Conservation (phyloP, 64 coral and sea anemone species). For the Stylophora pistillata region DNA sequence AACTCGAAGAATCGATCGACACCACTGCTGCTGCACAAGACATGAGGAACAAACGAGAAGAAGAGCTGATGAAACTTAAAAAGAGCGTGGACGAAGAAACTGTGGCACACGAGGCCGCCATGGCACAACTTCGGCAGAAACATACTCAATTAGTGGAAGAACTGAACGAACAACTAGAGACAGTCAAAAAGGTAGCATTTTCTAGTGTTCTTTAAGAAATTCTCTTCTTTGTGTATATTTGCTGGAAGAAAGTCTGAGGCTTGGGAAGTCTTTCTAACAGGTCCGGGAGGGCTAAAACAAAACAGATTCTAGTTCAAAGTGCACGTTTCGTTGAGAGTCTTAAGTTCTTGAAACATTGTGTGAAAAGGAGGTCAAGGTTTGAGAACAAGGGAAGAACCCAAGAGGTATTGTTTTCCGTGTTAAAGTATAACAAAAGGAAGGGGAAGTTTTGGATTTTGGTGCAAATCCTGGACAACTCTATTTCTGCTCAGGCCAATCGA, state of each 20-base stretch:
- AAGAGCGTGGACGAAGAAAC: conserved; percentile 94
- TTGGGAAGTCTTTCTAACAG: background rate
- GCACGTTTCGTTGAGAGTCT: no score
- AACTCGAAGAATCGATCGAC: conserved; percentile 98
- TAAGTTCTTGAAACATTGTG: no score
- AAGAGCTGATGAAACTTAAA: conserved; percentile 83
- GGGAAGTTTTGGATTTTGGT: no score
- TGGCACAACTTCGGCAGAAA: conserved; percentile 91
- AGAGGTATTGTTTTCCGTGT: no score
- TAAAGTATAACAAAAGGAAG: no score
- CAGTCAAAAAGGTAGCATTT: conserved; percentile 77
- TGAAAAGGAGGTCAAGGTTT: no score
- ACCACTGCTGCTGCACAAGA: conserved; percentile 82
- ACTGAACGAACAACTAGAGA: conserved; percentile 86
- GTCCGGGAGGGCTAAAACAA: background rate
- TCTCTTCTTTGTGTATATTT: background rate
- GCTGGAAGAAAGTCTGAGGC: no score
- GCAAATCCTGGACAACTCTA: no score
- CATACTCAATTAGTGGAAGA: conserved; percentile 84
- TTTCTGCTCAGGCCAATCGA: no score
- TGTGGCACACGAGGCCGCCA: conserved; percentile 75
- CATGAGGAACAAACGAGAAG: conserved; percentile 82
- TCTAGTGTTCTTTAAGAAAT: background rate
- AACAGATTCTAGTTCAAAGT: no score
- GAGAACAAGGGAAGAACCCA: no score